Base-by-base conservation (phyloP, 2,797 vertebrate species). In the Sebastes hubbsi region DNA sequence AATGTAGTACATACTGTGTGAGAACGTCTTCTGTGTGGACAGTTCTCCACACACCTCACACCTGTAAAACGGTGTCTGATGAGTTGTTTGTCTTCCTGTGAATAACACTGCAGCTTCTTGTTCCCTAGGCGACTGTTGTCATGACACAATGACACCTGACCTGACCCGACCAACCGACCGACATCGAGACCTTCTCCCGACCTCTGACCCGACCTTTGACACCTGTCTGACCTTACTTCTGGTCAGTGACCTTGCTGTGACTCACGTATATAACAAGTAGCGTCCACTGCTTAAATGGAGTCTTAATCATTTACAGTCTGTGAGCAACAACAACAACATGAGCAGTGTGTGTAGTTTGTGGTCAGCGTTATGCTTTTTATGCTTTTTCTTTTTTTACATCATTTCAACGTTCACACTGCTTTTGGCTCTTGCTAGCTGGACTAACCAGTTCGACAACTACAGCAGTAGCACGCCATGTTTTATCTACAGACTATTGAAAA, bases 81-180 rank as follows among this genome's bases (percentile, higher is more conserved):
- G 58, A 46, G 42, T 63, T 83, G 56, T 91, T 64, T 78, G 63
- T 85, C 64, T 84, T 56, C 73, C 75, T 89, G 80, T 92, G 61
- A 89, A 64, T 95, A 95, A 94, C 92, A 11, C 84, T 94, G 88
- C 81, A 94, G 93, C 94, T 93, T 94, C 92, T 95, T 93, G 91
- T 94, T 86, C 81, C 92, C 92, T 76, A 95, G 94, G 94, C 87
- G 91, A 94, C 93, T 94, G 89, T 92, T 94, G 92, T 89, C 93
- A 90, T 84, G 92, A 94, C 91, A 93, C 89, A 92, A 83, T 91
- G 93, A 94, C 89, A 91, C 89, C 89, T 92, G 92, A 95, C 92
- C 92, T 90, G 91, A 94, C 92, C 92, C 89, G 91, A 94, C 91
- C 55, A 83, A 92, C 84, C 78, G 65, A 91, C 90, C 87, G 86